phyloP scores from a whole-genome alignment of 2,797 vertebrate genomes.

The Falco concolor region DNA sequence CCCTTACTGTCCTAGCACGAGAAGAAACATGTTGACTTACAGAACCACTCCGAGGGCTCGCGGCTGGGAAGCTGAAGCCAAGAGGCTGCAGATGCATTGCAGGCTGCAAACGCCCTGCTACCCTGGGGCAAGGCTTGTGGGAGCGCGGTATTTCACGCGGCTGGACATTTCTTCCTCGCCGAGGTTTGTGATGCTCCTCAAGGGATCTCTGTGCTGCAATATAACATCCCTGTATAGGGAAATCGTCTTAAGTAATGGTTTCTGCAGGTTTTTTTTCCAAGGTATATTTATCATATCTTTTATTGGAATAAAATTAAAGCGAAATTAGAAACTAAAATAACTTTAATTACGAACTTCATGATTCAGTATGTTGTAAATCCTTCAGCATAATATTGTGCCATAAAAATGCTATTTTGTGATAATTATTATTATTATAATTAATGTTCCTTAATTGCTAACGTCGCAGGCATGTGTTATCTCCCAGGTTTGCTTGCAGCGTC shows the following conservation, averaged over 20 bases:
- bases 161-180: background rate
- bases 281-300: conserved; percentile 66
- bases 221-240: background rate
- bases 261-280: conserved; percentile 5
- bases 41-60: rapidly evolving
- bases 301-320: conserved; percentile 65
- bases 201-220: conserved; percentile 16
- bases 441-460: conserved; percentile 67
- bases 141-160: background rate
- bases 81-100: background rate
- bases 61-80: background rate
- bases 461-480: conserved; percentile 49
- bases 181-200: background rate
- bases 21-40: background rate
- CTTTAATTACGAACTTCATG: conserved; percentile 66
- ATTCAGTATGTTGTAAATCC: conserved; percentile 69
- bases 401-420: conserved; percentile 73
- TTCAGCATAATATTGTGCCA: conserved; percentile 71
- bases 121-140: rapidly evolving
- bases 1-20: background rate
- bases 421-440: conserved; percentile 74
- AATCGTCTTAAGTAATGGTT: conserved; percentile 57
- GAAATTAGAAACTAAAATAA: conserved; percentile 70
- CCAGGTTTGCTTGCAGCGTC: conserved; percentile 19
- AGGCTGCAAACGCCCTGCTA: background rate